A percentile compares a stretch with the other conserved stretches of the same genome.
Conservation (phyloP, 2,113 vertebrate species). For the Xiphophorus hellerii region DNA sequence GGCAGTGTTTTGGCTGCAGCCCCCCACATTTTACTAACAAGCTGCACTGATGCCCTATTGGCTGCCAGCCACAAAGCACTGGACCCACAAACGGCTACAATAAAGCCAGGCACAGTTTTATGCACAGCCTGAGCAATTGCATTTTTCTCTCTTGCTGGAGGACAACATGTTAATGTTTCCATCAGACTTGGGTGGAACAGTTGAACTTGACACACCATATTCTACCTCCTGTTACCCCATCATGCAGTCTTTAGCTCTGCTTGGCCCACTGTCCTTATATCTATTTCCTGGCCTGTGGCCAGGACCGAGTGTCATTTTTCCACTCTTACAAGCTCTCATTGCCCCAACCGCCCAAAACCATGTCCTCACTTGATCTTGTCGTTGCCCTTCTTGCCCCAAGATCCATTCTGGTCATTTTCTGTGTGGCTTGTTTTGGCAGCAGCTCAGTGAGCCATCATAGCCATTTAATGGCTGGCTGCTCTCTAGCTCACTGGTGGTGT, state of each 20-base stretch:
- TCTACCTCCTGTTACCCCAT: conserved; percentile 1
- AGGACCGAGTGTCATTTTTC: conserved; percentile 42
- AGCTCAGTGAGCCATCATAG: conserved; percentile 59
- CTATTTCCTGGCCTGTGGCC: conserved; percentile 51
- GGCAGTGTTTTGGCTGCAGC: conserved; percentile 54
- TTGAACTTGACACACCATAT: conserved; percentile 11
- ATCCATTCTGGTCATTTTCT: conserved; percentile 71
- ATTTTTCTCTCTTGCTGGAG: conserved; percentile 20
- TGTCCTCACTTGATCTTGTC: conserved; percentile 45
- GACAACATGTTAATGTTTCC: conserved; percentile 18
- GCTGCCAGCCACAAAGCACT: conserved; percentile 45
- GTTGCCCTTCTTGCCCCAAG: conserved; percentile 48
- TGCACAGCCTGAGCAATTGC: conserved; percentile 21
- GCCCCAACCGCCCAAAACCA: conserved; percentile 40
- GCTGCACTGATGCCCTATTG: conserved; percentile 35
- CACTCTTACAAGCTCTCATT: conserved; percentile 44
- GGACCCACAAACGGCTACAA: conserved; percentile 33
- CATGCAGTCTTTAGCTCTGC: conserved; percentile 18
- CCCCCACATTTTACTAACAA: conserved; percentile 49
- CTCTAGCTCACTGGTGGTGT: conserved; percentile 43
- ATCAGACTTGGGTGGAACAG: conserved; percentile 21
- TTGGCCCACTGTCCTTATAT: conserved; percentile 16
- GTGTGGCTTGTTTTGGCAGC: conserved; percentile 71
- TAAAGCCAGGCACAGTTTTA: conserved; percentile 23
- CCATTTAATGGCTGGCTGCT: conserved; percentile 64